Percentiles rank a stretch among this genome's conserved stretches.
Conservation (phyloP, 2,797 vertebrate species). For the Pteropus rufus region DNA sequence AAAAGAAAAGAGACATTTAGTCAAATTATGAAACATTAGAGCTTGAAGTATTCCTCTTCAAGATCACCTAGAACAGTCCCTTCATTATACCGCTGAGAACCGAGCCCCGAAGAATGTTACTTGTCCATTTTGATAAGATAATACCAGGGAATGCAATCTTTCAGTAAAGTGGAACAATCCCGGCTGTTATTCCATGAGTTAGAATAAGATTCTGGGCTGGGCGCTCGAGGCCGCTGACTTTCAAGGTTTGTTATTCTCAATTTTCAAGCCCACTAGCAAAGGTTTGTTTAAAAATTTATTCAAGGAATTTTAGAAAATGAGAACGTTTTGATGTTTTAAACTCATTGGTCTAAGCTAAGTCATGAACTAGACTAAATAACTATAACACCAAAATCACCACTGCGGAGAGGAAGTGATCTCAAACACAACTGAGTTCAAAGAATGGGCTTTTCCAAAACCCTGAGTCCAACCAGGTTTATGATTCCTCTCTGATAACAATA, state of each 20-base stretch:
- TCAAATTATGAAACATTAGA: not conserved
- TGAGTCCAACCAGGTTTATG: fast-evolving
- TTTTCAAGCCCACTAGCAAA: not conserved
- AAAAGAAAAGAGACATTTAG: not conserved
- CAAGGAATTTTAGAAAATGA: not conserved
- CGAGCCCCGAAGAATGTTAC: not conserved
- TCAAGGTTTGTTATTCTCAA: not conserved
- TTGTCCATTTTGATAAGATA: not conserved
- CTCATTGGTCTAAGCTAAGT: not conserved
- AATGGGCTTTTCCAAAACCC: not conserved
- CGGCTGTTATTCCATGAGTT: not conserved
- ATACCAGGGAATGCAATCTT: not conserved
- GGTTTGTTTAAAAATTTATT: not conserved
- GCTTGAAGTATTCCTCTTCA: not conserved
- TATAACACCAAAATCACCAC: too few species aligned
- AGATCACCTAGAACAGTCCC: not conserved
- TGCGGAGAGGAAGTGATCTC: not conserved
- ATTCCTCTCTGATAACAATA: not conserved
- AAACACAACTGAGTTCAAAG: not conserved
- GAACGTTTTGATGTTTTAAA: not conserved
- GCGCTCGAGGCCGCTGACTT: not conserved
- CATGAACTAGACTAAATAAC: not conserved
- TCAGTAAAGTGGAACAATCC: not conserved
- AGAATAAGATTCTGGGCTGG: not conserved
- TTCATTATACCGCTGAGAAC: not conserved